Conservation (phyloP, 2,113 vertebrate species). For the Chaetura pelagica region DNA sequence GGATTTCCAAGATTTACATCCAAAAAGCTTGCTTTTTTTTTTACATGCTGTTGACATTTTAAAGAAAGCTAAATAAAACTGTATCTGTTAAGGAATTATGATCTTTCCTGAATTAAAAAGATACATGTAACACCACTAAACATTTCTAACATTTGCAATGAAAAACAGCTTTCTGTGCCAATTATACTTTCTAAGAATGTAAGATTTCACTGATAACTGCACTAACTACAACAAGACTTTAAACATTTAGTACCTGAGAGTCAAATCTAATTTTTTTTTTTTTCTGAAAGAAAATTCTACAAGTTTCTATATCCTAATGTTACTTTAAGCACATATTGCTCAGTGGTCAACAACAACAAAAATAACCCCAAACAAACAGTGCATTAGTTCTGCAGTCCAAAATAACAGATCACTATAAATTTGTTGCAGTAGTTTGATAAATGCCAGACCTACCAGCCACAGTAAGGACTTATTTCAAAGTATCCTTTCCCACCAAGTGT, state of each 20-base stretch:
- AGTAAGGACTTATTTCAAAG: not conserved
- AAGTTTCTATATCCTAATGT: not conserved
- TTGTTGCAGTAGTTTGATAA: not conserved
- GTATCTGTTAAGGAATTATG: slow-evolving; percentile 1
- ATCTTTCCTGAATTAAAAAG: slow-evolving; percentile 50
- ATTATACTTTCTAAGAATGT: slow-evolving; percentile 51
- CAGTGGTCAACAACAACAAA: not conserved
- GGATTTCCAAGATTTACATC: slow-evolving; percentile 76
- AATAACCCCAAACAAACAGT: not conserved
- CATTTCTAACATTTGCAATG: slow-evolving; percentile 49
- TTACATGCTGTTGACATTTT: slow-evolving; percentile 65
- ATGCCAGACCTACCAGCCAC: not conserved
- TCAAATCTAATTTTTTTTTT: slow-evolving; percentile 29
- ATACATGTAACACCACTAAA: slow-evolving; percentile 37
- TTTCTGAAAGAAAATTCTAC: not conserved
- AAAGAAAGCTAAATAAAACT: slow-evolving; percentile 39
- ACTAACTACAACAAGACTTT: slow-evolving; percentile 31
- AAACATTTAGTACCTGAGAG: slow-evolving; percentile 70
- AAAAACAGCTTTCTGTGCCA: slow-evolving; percentile 46
- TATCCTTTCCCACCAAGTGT: not conserved
- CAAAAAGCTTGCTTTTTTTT: slow-evolving; percentile 67
- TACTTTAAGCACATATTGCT: slow-evolving; percentile 7
- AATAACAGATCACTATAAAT: not conserved
- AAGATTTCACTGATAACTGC: slow-evolving; percentile 75
- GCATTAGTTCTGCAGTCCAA: not conserved